These are phyloP conservation scores for Drosophila quasianomalipes DNA, from an alignment of 2,888 invertebrate species.

Conservation along the genomic window DNA sequence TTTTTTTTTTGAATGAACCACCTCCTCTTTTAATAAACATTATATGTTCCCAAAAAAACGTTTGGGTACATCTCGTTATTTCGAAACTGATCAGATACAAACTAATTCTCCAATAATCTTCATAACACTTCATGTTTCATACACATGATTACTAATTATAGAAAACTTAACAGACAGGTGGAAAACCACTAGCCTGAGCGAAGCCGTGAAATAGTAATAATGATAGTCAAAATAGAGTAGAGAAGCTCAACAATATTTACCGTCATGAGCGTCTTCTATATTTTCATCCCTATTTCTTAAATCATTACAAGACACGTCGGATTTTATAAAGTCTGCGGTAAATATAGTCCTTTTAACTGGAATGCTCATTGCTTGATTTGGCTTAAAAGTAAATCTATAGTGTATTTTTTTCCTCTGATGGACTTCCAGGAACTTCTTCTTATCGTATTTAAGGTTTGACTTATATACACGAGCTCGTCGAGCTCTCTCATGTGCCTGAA, in stretches of 20 bases:
- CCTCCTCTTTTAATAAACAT: not conserved
- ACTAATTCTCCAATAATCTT: not conserved
- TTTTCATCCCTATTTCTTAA: slow-evolving; percentile 39
- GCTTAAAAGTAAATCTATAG: slow-evolving; percentile 81
- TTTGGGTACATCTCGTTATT: not conserved
- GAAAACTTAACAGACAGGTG: not conserved
- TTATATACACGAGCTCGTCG: slow-evolving; percentile 78
- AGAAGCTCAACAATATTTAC: slow-evolving; percentile 36
- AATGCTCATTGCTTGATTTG: slow-evolving; percentile 78
- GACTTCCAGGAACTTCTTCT: slow-evolving; percentile 56
- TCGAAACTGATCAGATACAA: not conserved
- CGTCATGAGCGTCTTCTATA: slow-evolving; percentile 24
- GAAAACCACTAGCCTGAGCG: not conserved
- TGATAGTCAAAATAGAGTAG: not conserved
- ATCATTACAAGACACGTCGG: slow-evolving; percentile 53
- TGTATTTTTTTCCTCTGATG: slow-evolving; percentile 51
- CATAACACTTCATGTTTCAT: not conserved
- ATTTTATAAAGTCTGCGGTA: slow-evolving; percentile 74
- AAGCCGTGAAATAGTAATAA: not conserved
- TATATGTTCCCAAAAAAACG: not conserved
- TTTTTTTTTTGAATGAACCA: no score
- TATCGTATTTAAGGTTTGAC: slow-evolving; percentile 66
- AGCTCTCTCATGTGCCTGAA: slow-evolving; percentile 86
- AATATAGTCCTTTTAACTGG: slow-evolving; percentile 82
- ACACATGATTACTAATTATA: not conserved